Conservation (phyloP, 1,140 invertebrate species). For the Zaprionus gabonicus region DNA sequence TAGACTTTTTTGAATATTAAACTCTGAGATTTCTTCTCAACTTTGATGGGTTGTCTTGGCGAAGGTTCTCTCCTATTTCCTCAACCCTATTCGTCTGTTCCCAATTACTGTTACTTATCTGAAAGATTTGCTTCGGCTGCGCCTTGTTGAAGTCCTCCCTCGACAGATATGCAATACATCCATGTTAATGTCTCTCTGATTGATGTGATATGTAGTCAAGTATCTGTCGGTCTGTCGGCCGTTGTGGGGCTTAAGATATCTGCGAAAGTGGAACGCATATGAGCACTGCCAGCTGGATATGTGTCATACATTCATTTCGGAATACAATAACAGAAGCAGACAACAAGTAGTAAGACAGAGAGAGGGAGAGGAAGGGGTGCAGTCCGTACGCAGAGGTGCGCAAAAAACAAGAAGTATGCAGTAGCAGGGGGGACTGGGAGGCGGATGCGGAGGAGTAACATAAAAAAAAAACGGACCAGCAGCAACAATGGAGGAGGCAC, state of each 20-base stretch:
- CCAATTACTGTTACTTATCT: conserved; percentile 1
- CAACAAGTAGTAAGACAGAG: conserved; percentile 49
- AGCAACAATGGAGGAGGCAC: conserved; percentile 51
- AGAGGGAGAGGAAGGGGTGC: not conserved
- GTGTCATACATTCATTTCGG: conserved; percentile 70
- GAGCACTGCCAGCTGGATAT: conserved; percentile 53
- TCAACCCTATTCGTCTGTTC: not conserved
- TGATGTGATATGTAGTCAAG: conserved; percentile 27
- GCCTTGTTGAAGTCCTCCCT: conserved; percentile 7
- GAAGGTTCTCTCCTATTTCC: accelerated
- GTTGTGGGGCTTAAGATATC: conserved; percentile 20
- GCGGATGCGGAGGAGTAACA: conserved; percentile 2
- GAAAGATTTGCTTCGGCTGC: conserved; percentile 4
- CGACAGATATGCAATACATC: conserved; percentile 2
- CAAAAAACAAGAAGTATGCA: conserved; percentile 37
- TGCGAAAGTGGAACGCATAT: conserved; percentile 31
- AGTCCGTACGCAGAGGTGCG: conserved; percentile 57
- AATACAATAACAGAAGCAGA: conserved; percentile 67
- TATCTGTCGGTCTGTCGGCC: conserved; percentile 16
- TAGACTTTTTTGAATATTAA: not conserved
- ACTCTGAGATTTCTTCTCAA: not conserved
- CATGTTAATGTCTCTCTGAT: conserved; percentile 27
- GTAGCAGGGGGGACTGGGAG: conserved; percentile 1
- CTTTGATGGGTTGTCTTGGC: not conserved
- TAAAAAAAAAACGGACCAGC: conserved; percentile 7